Evolutionary conservation across 2,113 vertebrate species (phyloP), one percentile per base, ranked within the genome.

Genomic region (Vulpes vulpes): DNA sequence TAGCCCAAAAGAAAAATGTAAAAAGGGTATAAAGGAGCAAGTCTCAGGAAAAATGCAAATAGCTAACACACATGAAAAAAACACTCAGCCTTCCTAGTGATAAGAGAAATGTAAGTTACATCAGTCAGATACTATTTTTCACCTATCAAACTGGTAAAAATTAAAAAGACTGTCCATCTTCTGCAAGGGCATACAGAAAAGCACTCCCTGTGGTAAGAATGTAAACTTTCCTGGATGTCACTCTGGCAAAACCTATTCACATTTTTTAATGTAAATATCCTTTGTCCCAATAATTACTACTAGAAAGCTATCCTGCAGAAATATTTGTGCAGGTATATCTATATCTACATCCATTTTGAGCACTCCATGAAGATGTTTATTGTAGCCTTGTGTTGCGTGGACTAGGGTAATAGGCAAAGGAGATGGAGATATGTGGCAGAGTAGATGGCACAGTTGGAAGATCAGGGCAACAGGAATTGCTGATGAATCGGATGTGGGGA

Each of bases 51-150:
- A 91, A 95, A 84, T 23, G 51, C 38, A 84, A 95, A 80, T 17
- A 93, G 57, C 43, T 88, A 76, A 91, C 14, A 91, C 35, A 91
- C 30, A 82, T 60, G 30, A 90, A 93, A 83, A 62, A 96, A 83
- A 76, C 19, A 57, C 9, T 73, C 43, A 82, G 81, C 84, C 19
- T 65, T 49, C 27, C 67, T 51, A 71, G 32, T 38, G 23, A 93
- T 55, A 82, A 93, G 51, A 90, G 73, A 96, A 95, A 82, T 65
- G 53, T 38, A 95, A 85, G 23, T 69, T 91, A 74, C 91, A 95
- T 83, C 69, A 88, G 35, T 85, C 93, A 76, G 67, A 89, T 85
- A 94, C 32, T 78, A 82, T 38, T 93, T 92, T 84, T 96, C 32
- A 93, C 79, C 43, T 85, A 74, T 67, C 51, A 80, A 20, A 89